Evolutionary conservation across 2,797 vertebrate species (phyloP), one percentile per base, ranked within the genome.

Genomic region (Manis crassicaudata): DNA sequence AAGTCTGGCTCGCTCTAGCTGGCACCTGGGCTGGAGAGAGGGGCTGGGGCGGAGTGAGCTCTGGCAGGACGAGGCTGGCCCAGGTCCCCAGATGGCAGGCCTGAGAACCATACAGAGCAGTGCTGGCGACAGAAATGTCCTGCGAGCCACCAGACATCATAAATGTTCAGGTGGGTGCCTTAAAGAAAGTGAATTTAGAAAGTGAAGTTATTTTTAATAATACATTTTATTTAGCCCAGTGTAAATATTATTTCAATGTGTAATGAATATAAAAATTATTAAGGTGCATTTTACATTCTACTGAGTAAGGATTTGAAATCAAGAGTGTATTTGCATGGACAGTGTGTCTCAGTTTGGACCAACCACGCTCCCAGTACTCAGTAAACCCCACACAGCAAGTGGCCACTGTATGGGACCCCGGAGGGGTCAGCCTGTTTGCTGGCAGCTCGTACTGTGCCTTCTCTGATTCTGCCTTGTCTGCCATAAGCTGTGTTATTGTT

Each of bases 301-400:
- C 27, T 65, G 60, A 70, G 63, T 20, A n/a, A 77, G 40, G 13
- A 6, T 77, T 37, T 52, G 92, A 58, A 88, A 25, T 6, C 18
- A 35, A 4, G 65, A 3, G 50, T 25, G 17, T 43, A 0, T 92
- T 68, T 50, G 35, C n/a, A 52, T 10, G 4, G 16, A 58, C 0
- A 5, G 32, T 21, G 35, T 0, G 0, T 29, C 68, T 63, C 14
- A 29, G 0, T 75, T 25, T 75, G 62, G 35, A 68, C 27, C 27
- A 29, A 52, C 27, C 32, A 13, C 23, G 0, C 10, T 16, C 54
- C 50, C 73, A 4, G 23, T 23, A 5, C 9, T 80, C 17, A 17
- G 23, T 2, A 35, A 46, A 23, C 14, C 84, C n/a, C n/a, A 0
- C 10, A 50, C 16, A 14, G 40, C 0, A 0, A 35, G 32, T 18